A percentile compares a stretch with the other conserved stretches of the same genome.
Conservation (phyloP, 2,113 vertebrate genomes). For the Siphamia tubifer region DNA sequence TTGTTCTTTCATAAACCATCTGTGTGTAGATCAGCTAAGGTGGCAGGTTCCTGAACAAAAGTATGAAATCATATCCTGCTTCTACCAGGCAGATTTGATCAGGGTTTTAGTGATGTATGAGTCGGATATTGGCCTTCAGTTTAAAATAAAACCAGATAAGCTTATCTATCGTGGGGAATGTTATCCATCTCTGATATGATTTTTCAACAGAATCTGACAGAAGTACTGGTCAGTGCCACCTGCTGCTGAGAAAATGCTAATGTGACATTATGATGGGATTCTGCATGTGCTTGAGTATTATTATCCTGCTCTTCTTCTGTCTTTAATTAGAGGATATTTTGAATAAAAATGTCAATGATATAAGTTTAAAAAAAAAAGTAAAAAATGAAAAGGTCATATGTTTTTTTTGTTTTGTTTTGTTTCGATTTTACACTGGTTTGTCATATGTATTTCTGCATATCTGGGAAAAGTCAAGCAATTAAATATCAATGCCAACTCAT, state of each 20-base stretch:
- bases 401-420: too few species aligned
- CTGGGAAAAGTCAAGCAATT: too few species aligned
- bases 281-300: not conserved
- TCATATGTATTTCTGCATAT: too few species aligned
- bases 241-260: conserved; percentile 24
- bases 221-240: conserved; percentile 16
- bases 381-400: too few species aligned
- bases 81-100: not conserved
- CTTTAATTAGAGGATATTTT: too few species aligned
- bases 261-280: conserved; percentile 43
- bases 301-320: not conserved
- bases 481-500: too few species aligned
- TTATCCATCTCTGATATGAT: conserved; percentile 3
- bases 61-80: not conserved
- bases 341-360: too few species aligned
- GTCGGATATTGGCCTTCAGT: not conserved
- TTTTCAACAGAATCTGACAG: conserved; percentile 19
- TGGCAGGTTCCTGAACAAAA: not conserved
- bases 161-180: conserved; percentile 1
- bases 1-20: too few species aligned
- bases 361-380: too few species aligned
- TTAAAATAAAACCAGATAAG: conserved; percentile 4
- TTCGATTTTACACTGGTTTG: too few species aligned
- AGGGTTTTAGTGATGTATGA: not conserved
- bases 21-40: not conserved